Percentiles rank a stretch among this genome's conserved stretches.
phyloP scores from a whole-genome alignment of 2,888 invertebrate species.

The Acleris emargana region DNA sequence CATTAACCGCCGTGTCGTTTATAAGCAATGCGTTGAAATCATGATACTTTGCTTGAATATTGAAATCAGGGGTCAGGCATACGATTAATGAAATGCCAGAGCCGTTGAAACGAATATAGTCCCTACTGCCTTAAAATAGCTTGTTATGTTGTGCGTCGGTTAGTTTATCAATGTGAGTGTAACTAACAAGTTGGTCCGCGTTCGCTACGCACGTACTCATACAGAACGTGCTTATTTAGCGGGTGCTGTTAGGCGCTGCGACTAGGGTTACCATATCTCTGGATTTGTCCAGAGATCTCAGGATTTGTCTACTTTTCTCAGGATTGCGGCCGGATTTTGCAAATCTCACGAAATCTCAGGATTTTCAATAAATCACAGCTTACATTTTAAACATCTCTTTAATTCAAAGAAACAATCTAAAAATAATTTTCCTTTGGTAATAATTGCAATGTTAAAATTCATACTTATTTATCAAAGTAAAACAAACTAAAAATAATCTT shows the following conservation, averaged over 20 bases:
- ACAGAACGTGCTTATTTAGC: neutral
- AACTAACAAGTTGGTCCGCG: slow-evolving; percentile 23
- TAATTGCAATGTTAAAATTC: too few relatives aligned
- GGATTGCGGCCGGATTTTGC: too few relatives aligned
- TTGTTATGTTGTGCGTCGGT: slow-evolving; percentile 5
- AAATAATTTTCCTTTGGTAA: too few relatives aligned
- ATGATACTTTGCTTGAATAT: slow-evolving; percentile 55
- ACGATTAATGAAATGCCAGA: slow-evolving; percentile 32
- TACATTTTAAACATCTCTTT: too few relatives aligned
- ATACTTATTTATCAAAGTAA: too few relatives aligned
- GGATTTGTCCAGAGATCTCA: too few relatives aligned
- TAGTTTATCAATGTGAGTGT: slow-evolving; percentile 17
- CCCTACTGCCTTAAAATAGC: neutral
- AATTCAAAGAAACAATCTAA: too few relatives aligned
- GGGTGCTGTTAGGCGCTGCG: neutral
- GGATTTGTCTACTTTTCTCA: too few relatives aligned
- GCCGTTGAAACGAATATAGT: slow-evolving; percentile 4
- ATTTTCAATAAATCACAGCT: too few relatives aligned
- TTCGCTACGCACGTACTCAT: neutral
- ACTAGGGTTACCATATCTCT: too few relatives aligned
- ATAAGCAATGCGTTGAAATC: slow-evolving; percentile 26
- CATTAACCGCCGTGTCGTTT: slow-evolving; percentile 2
- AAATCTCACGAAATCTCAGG: too few relatives aligned
- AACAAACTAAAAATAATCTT: too few relatives aligned
- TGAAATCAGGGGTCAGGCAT: slow-evolving; percentile 54